Evolutionary conservation across 2,113 vertebrate species (phyloP), one percentile per base, ranked within the genome.

Genomic region (Anguilla japonica): DNA sequence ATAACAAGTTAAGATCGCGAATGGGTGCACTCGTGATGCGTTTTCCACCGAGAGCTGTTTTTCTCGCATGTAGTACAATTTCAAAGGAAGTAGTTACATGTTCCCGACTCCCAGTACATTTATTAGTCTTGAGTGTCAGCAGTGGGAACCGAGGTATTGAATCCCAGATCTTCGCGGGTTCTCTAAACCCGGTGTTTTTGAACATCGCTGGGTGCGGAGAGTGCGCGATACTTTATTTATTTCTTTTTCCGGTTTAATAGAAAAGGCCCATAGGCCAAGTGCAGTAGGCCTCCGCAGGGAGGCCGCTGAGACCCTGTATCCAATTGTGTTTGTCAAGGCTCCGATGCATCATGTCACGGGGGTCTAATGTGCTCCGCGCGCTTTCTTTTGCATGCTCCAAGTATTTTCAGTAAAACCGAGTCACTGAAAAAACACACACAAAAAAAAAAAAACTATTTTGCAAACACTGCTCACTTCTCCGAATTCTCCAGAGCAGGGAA

Each of bases 261-360:
- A 78, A 39, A 50, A 87, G 90, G 60, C 88, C 90, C 89, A 85
- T 75, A 79, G 92, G 90, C 91, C 88, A 88, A 79, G 34, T 29
- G 16, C 40, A 63, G 88, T 88, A 81, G 75, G 88, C 89, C 16
- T 90, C 84, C 92, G 91, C 93, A 94, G 93, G 92, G 91, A 93
- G 94, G 95, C 97, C 96, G 96, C 88, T 91, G 96, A 97, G 97
- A 97, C 94, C 93, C 90, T 93, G 94, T 94, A 97, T 96, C 96
- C 94, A 95, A 96, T 97, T 97, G 95, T 94, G 96, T 98, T 98
- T 98, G 97, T 98, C 97, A 96, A 97, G 97, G 95, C 95, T 94
- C 95, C 96, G 95, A 95, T 97, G 95, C 96, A 96, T 97, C 96
- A 97, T 95, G 96, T 96, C 95, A 96, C 94, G 95, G 94, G 93